These are phyloP conservation scores for Seira sanloemensis DNA, from an alignment of 2,888 invertebrate species.

Conservation along the genomic window DNA sequence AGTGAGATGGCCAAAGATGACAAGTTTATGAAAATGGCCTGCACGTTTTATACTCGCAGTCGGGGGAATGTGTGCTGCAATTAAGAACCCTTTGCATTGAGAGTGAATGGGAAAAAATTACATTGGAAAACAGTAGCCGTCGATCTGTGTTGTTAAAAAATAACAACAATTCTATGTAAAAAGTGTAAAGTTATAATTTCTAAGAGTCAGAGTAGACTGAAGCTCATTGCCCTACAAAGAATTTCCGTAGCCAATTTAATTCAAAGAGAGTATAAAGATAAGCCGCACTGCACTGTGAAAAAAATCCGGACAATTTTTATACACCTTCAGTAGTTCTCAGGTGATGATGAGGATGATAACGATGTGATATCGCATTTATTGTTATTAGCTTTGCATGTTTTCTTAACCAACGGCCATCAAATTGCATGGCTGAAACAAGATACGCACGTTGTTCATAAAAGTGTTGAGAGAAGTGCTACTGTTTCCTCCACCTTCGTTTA, in stretches of 20 bases:
- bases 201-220: too few species aligned
- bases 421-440: background rate
- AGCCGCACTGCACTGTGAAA: background rate
- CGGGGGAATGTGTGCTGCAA: too few species aligned
- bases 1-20: background rate
- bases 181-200: too few species aligned
- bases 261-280: background rate
- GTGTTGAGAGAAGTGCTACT: background rate
- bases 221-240: background rate
- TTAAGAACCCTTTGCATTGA: too few species aligned
- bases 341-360: background rate
- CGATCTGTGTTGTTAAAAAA: too few species aligned
- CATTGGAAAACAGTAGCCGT: too few species aligned
- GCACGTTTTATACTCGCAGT: slow-evolving; percentile 31
- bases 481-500: background rate
- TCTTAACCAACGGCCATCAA: background rate
- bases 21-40: slow-evolving; percentile 50
- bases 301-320: background rate
- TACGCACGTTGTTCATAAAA: background rate
- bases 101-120: too few species aligned
- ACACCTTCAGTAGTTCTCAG: background rate
- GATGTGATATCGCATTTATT: slow-evolving; percentile 41
- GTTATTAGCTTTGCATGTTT: slow-evolving; percentile 55
- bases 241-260: background rate
- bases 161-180: too few species aligned